Conservation (phyloP, 2,113 vertebrate species). For the Urocolius indicus region DNA sequence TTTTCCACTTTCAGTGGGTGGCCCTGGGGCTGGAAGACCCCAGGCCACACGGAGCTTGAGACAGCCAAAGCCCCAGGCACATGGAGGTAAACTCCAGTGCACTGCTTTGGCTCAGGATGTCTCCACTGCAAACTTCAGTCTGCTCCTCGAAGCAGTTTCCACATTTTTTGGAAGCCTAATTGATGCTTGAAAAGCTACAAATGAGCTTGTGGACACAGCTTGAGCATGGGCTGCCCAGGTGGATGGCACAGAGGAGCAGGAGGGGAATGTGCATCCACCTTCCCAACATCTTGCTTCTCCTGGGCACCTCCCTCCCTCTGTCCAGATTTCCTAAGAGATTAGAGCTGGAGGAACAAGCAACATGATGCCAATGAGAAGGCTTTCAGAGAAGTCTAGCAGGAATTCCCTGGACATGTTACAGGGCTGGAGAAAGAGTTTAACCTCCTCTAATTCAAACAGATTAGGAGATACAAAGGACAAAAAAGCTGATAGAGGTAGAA, state of each 20-base stretch:
- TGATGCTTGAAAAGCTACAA: neutral
- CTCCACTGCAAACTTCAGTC: neutral
- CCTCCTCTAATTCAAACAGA: neutral
- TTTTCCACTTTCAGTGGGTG: neutral
- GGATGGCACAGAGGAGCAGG: neutral
- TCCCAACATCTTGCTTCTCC: neutral
- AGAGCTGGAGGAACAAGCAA: neutral
- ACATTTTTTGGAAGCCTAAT: neutral
- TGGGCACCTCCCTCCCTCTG: neutral
- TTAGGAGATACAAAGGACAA: neutral
- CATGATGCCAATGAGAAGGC: neutral
- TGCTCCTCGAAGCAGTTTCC: rapidly evolving
- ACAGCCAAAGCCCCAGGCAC: neutral
- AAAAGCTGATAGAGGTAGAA: rapidly evolving
- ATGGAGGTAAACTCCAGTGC: neutral
- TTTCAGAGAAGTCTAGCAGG: neutral
- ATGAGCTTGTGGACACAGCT: neutral
- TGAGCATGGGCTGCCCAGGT: neutral
- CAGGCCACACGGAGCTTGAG: neutral
- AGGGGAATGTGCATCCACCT: neutral
- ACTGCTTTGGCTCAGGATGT: neutral
- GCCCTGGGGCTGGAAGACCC: neutral
- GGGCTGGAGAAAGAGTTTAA: neutral
- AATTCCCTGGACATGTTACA: neutral
- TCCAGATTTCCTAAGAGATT: neutral